Conservation (phyloP, 2,888 invertebrate species). For the Cataglyphis albicans region DNA sequence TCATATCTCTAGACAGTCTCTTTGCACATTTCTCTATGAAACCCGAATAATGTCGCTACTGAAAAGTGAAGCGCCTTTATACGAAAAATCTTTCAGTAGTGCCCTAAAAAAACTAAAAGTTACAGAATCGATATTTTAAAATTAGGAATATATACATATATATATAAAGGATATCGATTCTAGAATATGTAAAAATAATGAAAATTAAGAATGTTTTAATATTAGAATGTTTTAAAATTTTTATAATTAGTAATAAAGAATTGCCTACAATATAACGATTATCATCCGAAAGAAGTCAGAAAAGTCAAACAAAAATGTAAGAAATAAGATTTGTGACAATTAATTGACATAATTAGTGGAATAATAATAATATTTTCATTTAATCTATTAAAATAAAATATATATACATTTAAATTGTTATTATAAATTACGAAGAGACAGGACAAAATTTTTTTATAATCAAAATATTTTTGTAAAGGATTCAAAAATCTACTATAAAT, state of each 20-base stretch:
- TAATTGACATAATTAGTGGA: too few species aligned
- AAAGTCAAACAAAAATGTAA: too few species aligned
- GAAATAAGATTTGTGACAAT: too few species aligned
- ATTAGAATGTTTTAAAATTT: too few species aligned
- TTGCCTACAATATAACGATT: too few species aligned
- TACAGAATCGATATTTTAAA: neutral
- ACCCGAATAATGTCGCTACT: neutral
- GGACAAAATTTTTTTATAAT: neutral
- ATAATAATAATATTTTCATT: too few species aligned
- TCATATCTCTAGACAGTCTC: neutral
- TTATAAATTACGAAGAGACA: neutral
- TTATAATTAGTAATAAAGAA: too few species aligned
- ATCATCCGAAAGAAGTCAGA: too few species aligned
- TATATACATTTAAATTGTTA: neutral
- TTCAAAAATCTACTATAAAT: neutral
- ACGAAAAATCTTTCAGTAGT: neutral
- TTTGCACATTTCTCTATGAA: neutral
- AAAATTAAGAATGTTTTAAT: too few species aligned
- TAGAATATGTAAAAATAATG: too few species aligned
- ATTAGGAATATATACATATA: too few species aligned
- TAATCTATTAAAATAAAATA: neutral
- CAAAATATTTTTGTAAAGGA: constrained; percentile 4
- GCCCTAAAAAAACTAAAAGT: neutral
- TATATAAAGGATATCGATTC: too few species aligned
- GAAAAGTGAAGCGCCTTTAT: neutral